These are phyloP conservation scores for Leucania comma DNA, from an alignment of 2,888 invertebrate genomes.

Conservation along the genomic window DNA sequence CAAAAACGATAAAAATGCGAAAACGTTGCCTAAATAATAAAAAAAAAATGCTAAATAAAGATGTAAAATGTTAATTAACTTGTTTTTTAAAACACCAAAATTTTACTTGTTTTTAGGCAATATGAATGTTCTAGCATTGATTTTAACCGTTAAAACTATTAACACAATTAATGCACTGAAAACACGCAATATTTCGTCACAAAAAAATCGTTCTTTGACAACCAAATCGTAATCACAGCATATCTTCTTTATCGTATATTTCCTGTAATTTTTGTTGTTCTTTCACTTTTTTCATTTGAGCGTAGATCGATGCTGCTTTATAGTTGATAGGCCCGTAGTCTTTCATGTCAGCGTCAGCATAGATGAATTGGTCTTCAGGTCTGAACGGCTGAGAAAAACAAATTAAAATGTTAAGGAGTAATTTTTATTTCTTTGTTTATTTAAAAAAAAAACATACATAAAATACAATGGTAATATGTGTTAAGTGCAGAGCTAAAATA, in stretches of 20 bases:
- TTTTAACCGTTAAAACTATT: constrained; percentile 15
- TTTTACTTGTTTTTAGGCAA: constrained; percentile 29
- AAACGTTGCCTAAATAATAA: constrained; percentile 33
- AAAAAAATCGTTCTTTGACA: constrained; percentile 56
- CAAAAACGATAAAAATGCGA: constrained; percentile 35
- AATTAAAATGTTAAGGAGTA: background rate
- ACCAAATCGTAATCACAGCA: constrained; percentile 76
- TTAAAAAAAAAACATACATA: constrained; percentile 35
- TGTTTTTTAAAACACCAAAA: constrained; percentile 37
- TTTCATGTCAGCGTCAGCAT: constrained; percentile 97
- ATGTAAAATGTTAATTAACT: constrained; percentile 21
- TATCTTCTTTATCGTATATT: constrained; percentile 85
- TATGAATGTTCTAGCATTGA: constrained; percentile 15
- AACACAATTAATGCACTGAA: constrained; percentile 31
- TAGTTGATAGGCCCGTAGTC: constrained; percentile 98
- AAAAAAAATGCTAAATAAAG: constrained; percentile 18
- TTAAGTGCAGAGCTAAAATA: constrained; percentile 63
- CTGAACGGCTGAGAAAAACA: constrained; percentile 93
- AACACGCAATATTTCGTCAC: constrained; percentile 10
- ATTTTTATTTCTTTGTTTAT: background rate
- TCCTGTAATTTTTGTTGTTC: constrained; percentile 88
- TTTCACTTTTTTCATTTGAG: constrained; percentile 93
- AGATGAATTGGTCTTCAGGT: constrained; percentile 95
- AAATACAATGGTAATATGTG: constrained; percentile 74
- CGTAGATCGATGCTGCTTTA: constrained; percentile 96